Conservation (phyloP, 2,797 vertebrate species). For the Karalla daura region DNA sequence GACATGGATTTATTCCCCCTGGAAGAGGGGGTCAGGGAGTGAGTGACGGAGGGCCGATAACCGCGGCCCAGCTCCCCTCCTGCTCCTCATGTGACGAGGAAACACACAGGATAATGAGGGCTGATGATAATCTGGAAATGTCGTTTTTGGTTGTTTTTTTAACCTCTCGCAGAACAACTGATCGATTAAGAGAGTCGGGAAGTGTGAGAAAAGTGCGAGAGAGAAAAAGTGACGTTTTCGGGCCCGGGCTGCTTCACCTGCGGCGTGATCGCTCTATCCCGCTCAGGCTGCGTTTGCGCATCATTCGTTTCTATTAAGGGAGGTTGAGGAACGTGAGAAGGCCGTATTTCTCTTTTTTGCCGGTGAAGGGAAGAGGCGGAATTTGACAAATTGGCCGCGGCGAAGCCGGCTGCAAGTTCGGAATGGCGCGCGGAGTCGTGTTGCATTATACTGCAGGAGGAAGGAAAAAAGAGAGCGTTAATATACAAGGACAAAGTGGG, state of each 20-base stretch:
- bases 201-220: too few species aligned
- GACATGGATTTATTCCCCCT: constrained; percentile 31
- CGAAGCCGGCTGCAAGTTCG: neutral
- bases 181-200: too few species aligned
- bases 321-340: neutral
- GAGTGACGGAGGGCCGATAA: constrained; percentile 28
- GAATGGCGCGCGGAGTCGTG: neutral
- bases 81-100: too few species aligned
- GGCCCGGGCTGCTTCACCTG: too few species aligned
- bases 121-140: too few species aligned
- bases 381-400: neutral
- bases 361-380: neutral
- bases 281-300: neutral
- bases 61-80: constrained; percentile 1
- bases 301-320: neutral
- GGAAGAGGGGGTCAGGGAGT: constrained; percentile 4
- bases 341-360: neutral
- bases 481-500: constrained; percentile 32
- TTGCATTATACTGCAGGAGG: neutral
- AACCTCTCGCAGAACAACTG: too few species aligned
- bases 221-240: neutral
- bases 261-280: neutral
- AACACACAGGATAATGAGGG: too few species aligned
- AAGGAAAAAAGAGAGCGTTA: constrained; percentile 3
- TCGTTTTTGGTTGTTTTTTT: too few species aligned